Evolutionary conservation across 2,797 vertebrate genomes (phyloP).

Genomic region (Xyrichtys novacula): DNA sequence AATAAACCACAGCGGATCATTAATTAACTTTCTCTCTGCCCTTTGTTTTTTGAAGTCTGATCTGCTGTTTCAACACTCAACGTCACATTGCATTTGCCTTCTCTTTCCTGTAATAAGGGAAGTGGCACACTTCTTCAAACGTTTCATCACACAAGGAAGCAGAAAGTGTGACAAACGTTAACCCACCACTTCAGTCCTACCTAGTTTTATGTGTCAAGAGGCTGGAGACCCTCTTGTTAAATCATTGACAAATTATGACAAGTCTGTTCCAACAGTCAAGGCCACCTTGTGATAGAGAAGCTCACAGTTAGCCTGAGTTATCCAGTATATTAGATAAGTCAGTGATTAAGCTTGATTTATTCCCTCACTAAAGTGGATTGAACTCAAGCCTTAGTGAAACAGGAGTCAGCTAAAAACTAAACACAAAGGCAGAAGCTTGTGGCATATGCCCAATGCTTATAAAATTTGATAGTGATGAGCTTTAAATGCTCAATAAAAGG

Average conservation of each 20-base stretch:
- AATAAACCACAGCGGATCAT: slow-evolving; percentile 48
- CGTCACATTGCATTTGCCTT: not conserved
- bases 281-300: not conserved
- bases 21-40: not conserved
- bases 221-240: not conserved
- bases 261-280: not conserved
- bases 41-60: not conserved
- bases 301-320: not conserved
- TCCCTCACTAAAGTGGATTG: too few species aligned
- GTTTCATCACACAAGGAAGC: not conserved
- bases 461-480: too few species aligned
- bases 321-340: not conserved
- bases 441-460: too few species aligned
- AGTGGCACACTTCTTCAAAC: not conserved
- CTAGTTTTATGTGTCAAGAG: too few species aligned
- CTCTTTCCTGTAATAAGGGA: not conserved
- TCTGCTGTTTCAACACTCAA: not conserved
- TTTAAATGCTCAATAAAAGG: too few species aligned
- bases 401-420: too few species aligned
- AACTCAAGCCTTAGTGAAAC: too few species aligned
- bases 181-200: too few species aligned
- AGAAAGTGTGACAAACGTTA: too few species aligned
- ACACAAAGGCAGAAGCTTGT: too few species aligned
- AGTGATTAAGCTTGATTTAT: too few species aligned
- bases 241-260: not conserved